Evolutionary conservation across 1,140 invertebrate genomes (phyloP).

Genomic region (Drosophila pandora): DNA sequence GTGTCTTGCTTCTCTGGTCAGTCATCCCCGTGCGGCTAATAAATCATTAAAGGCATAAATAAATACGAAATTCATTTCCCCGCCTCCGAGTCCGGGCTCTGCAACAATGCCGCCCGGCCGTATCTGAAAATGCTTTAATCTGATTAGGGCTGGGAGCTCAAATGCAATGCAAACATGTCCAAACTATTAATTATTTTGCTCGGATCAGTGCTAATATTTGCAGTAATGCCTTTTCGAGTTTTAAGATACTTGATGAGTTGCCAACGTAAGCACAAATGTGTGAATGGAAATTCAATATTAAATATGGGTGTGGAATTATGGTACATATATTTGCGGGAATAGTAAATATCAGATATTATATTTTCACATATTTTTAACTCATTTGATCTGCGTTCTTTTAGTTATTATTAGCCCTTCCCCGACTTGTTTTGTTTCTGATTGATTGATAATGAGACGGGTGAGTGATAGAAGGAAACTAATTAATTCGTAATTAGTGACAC

Average conservation of each 20-base stretch:
- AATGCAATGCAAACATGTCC: slow-evolving; percentile 70
- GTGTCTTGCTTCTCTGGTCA: slow-evolving; percentile 17
- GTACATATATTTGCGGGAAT: not conserved
- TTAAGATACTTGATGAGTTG: slow-evolving; percentile 67
- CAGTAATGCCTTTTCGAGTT: not conserved
- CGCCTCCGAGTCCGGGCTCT: slow-evolving; percentile 40
- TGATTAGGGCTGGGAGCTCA: slow-evolving; percentile 59
- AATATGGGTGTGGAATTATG: not conserved
- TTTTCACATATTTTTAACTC: not conserved
- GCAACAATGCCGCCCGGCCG: slow-evolving; percentile 2
- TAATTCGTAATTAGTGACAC: slow-evolving; percentile 70
- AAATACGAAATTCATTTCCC: slow-evolving; percentile 79
- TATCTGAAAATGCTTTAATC: slow-evolving; percentile 70
- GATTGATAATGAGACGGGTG: slow-evolving; percentile 59
- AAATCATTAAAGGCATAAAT: slow-evolving; percentile 79
- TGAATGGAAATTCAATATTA: slow-evolving; percentile 9
- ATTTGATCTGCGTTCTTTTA: not conserved
- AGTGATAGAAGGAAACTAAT: slow-evolving; percentile 55
- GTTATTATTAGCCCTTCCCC: not conserved
- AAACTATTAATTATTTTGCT: slow-evolving; percentile 72
- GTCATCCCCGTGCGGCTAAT: slow-evolving; percentile 33
- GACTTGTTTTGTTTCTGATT: slow-evolving; percentile 9
- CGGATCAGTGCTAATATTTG: not conserved
- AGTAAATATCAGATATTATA: not conserved
- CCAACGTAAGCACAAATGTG: slow-evolving; percentile 72